A percentile compares a stretch with the other conserved stretches of the same genome.
Conservation (phyloP, 2,888 invertebrate species). For the Heliconius cydno region DNA sequence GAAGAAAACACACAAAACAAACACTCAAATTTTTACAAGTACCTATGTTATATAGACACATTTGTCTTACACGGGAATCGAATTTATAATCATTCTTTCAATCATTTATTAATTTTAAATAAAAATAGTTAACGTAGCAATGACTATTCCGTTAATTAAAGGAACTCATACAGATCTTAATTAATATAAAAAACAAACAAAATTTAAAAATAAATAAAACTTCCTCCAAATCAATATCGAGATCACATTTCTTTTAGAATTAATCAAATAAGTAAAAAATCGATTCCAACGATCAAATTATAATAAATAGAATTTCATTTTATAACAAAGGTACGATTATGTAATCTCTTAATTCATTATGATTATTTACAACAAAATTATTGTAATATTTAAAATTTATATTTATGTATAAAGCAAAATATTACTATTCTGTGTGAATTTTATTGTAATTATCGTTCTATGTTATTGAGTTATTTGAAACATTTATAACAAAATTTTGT, state of each 20-base stretch:
- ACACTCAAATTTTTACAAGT: neutral
- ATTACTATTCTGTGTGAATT: too few relatives aligned
- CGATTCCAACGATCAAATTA: neutral
- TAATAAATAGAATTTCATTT: neutral
- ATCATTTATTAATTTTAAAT: conserved; percentile 2
- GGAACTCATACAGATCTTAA: conserved; percentile 5
- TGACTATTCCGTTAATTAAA: conserved; percentile 6
- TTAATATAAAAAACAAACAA: neutral
- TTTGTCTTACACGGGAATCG: neutral
- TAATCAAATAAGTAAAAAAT: neutral
- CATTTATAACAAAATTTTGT: too few relatives aligned
- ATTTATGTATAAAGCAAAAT: too few relatives aligned
- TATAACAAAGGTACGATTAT: too few relatives aligned
- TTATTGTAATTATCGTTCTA: too few relatives aligned
- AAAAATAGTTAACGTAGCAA: neutral
- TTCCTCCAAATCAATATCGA: neutral
- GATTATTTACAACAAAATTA: too few relatives aligned
- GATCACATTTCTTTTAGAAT: neutral
- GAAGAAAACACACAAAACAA: neutral
- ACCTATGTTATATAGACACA: neutral
- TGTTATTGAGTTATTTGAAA: too few relatives aligned
- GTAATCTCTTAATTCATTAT: too few relatives aligned
- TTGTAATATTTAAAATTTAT: too few relatives aligned
- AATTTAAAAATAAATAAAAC: neutral
- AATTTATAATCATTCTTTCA: neutral